Base-by-base conservation (phyloP, 2,113 vertebrate genomes). In the Nothoprocta pentlandii region DNA sequence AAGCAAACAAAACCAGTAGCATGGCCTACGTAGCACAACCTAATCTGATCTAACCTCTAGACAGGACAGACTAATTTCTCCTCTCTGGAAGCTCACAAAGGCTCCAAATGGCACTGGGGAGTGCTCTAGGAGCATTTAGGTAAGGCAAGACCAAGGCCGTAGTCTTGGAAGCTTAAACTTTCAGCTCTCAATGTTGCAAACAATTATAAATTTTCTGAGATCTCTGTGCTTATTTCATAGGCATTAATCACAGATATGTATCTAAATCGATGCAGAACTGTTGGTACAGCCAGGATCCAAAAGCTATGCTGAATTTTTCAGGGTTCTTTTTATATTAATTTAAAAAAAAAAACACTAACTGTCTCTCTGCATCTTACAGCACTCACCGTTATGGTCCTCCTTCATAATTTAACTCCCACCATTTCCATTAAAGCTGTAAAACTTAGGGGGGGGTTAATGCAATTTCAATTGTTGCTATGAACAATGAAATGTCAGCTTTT, bases 191-290 rank as follows among this genome's bases (percentile, higher is more conserved):
- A 12, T 41, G 41, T 2, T 39, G 51, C 51, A 86, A 42, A 71
- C 6, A 68, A 54, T 1, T 67, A 30, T 86, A 81, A 23, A 22
- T 49, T 49, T 49, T 49, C 49, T 23, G 49, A 49, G 49, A 49
- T 49, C 22, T 49, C 49, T 0, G 0, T 13, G 12, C 30, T 77
- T 83, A 70, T 80, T 87, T 74, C 3, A 4, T 1, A 8, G 22
- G 41, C 66, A 70, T 26, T 70, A 54, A 36, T 63, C 30, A n/a
- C 5, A 19, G 30, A 26, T 28, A 41, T 16, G 20, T 53, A 30
- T 34, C 56, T 56, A 69, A 70, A 87, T 54, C 82, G 15, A 47
- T 36, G 59, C 10, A 80, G 15, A 74, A 74, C 28, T 51, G n/a
- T 47, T 63, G 15, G 56, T 85, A 71, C 49, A 63, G 62, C 23